Conservation (phyloP, 53 echinoderm and acorn worm species). For the Luidia sarsii region DNA sequence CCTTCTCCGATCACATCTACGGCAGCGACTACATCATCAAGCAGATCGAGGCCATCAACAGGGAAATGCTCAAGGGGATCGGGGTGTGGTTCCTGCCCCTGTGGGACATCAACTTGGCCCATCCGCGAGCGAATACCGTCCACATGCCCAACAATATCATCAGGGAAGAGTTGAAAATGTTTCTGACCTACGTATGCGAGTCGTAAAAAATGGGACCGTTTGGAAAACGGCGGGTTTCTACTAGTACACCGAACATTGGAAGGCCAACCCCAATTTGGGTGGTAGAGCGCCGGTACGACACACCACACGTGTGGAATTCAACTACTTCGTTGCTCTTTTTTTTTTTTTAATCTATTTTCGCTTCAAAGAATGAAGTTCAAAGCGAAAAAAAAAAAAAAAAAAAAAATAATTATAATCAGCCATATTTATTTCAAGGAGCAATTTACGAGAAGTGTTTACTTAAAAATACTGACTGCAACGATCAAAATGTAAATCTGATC, state of each 20-base stretch:
- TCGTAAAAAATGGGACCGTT: neutral
- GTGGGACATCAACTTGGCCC: constrained; percentile 58
- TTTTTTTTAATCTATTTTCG: neutral
- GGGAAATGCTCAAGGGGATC: constrained; percentile 37
- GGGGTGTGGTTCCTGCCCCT: constrained; percentile 59
- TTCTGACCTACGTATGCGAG: constrained; percentile 15
- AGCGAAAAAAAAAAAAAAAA: neutral
- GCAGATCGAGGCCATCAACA: constrained; percentile 40
- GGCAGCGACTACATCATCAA: constrained; percentile 15
- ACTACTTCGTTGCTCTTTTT: neutral
- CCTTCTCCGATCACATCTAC: neutral
- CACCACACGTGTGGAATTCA: neutral
- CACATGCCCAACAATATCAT: constrained; percentile 33
- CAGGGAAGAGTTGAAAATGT: constrained; percentile 16
- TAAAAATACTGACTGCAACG: too few relatives aligned
- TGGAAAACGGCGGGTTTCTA: neutral
- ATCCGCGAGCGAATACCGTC: neutral
- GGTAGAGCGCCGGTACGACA: too few relatives aligned
- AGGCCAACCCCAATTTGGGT: neutral
- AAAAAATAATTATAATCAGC: too few relatives aligned
- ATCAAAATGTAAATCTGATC: too few relatives aligned
- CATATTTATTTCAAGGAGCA: too few relatives aligned
- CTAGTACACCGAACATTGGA: neutral
- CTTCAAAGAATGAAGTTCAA: neutral
- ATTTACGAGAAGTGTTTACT: too few relatives aligned